Percentiles rank a stretch among this genome's conserved stretches.
Evolutionary conservation across 1,140 invertebrate genomes (phyloP).

Genomic region (Heliconius eleuchia): DNA sequence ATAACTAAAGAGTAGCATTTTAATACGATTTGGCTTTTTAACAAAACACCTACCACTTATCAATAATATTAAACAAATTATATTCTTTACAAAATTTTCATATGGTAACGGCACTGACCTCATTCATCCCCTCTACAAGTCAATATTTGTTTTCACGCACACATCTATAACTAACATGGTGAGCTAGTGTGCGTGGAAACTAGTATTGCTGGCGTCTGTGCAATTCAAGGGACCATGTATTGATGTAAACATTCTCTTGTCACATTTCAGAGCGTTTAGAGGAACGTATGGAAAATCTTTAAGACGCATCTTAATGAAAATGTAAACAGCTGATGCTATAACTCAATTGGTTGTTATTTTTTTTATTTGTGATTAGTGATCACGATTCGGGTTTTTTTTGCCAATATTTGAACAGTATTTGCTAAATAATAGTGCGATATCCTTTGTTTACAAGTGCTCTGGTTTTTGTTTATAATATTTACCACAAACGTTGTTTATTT

Average conservation of each 20-base stretch:
- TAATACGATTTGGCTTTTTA: background rate
- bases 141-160: slow-evolving; percentile 48
- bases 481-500: slow-evolving; percentile 12
- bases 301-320: slow-evolving; percentile 55
- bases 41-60: background rate
- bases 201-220: slow-evolving; percentile 59
- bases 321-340: slow-evolving; percentile 69
- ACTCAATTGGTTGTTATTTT: slow-evolving; percentile 12
- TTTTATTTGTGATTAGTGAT: slow-evolving; percentile 42
- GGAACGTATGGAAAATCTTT: slow-evolving; percentile 63
- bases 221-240: slow-evolving; percentile 50
- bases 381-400: slow-evolving; percentile 21
- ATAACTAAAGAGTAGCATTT: background rate
- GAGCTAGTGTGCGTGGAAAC: slow-evolving; percentile 58
- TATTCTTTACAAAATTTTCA: slow-evolving; percentile 10
- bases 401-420: background rate
- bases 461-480: slow-evolving; percentile 26
- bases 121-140: slow-evolving; percentile 61
- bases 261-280: slow-evolving; percentile 74
- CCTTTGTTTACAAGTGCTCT: slow-evolving; percentile 49
- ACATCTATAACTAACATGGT: background rate
- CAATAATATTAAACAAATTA: background rate
- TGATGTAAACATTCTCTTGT: slow-evolving; percentile 78
- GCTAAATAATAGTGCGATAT: slow-evolving; percentile 41
- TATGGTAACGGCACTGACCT: slow-evolving; percentile 69